Conservation (phyloP, 2,888 invertebrate genomes). For the Eremobia ochroleuca region DNA sequence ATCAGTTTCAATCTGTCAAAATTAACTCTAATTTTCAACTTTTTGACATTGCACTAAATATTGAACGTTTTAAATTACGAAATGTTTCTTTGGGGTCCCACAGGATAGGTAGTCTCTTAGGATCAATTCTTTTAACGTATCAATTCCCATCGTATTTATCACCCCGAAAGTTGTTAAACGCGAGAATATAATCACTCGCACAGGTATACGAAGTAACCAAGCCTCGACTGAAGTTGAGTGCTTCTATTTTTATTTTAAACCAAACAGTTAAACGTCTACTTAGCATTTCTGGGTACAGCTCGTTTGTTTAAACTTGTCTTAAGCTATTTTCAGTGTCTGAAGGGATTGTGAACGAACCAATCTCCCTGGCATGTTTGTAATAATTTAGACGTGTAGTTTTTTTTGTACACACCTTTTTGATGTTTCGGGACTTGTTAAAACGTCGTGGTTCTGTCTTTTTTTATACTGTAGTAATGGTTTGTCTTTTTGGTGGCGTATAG, state of each 20-base stretch:
- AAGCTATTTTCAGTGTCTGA: conserved; percentile 84
- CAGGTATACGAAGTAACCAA: conserved; percentile 56
- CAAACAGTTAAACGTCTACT: conserved; percentile 82
- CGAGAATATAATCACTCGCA: conserved; percentile 37
- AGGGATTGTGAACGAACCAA: conserved; percentile 71
- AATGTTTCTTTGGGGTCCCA: not conserved
- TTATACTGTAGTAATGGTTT: conserved; percentile 35
- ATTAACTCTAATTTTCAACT: not conserved
- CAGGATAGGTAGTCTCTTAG: conserved; percentile 1
- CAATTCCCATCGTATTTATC: not conserved
- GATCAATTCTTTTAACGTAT: not conserved
- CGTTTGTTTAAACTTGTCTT: conserved; percentile 74
- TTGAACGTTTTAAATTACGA: not conserved
- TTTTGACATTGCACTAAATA: not conserved
- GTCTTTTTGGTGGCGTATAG: conserved; percentile 35
- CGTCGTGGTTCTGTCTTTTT: conserved; percentile 38
- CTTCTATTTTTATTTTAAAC: conserved; percentile 85
- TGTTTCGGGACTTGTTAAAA: conserved; percentile 61
- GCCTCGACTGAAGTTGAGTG: conserved; percentile 74
- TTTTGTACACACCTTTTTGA: conserved; percentile 64
- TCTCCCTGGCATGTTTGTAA: conserved; percentile 65
- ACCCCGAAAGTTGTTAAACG: not conserved
- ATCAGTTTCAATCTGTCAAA: not conserved
- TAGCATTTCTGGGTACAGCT: conserved; percentile 83
- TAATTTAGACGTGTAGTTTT: conserved; percentile 61